These are phyloP conservation scores for Prunella strophiata DNA, from an alignment of 2,797 vertebrate species.

Conservation along the genomic window DNA sequence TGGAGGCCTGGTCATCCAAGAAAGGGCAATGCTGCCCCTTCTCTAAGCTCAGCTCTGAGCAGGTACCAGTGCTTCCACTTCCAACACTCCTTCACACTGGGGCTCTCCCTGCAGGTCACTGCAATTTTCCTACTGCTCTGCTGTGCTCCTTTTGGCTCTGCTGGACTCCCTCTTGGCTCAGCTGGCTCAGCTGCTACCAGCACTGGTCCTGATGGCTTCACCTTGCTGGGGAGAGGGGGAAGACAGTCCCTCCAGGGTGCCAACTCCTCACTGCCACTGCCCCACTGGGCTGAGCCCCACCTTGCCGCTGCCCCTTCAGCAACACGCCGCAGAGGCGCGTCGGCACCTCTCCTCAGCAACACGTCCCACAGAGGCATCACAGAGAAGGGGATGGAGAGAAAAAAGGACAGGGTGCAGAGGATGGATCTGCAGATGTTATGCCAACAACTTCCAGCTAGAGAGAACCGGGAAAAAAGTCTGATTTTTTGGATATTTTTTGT, in stretches of 20 bases:
- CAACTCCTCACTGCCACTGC: rapidly evolving
- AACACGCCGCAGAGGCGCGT: rapidly evolving
- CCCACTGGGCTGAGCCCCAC: background rate
- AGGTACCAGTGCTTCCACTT: background rate
- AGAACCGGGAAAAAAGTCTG: background rate
- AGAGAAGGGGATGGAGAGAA: rapidly evolving
- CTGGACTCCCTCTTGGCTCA: background rate
- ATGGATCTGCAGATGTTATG: background rate
- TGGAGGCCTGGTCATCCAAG: no score
- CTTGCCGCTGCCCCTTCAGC: background rate
- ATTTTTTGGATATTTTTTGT: background rate
- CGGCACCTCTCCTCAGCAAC: background rate
- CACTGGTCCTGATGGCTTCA: rapidly evolving
- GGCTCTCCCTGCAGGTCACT: rapidly evolving
- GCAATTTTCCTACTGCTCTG: background rate
- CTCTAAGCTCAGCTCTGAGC: rapidly evolving
- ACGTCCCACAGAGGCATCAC: background rate
- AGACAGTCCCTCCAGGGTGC: background rate
- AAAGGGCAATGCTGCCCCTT: rapidly evolving
- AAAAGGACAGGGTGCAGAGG: no score
- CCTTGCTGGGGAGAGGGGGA: background rate
- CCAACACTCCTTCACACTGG: background rate
- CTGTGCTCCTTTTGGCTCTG: background rate
- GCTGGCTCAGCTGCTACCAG: background rate
- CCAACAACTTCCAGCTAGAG: background rate